Evolutionary conservation across 2,113 vertebrate species (phyloP).

Genomic region (Oceanodroma tethys): DNA sequence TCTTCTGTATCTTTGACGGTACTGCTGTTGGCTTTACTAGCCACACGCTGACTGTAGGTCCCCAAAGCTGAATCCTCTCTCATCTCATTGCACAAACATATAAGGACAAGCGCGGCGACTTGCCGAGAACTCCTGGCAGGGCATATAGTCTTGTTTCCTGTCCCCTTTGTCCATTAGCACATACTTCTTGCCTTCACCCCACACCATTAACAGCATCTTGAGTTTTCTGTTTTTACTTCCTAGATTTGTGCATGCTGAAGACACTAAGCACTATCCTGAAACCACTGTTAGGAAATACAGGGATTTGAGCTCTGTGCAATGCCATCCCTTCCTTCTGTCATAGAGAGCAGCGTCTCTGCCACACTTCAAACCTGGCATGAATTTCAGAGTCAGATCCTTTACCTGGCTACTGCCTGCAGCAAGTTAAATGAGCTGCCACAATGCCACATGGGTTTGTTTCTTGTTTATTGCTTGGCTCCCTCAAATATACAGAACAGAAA

Average conservation of each 20-base stretch:
- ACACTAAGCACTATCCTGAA: not conserved
- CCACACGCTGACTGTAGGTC: not conserved
- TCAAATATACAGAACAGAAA: not conserved
- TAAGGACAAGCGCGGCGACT: not conserved
- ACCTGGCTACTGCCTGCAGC: not conserved
- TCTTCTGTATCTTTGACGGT: not conserved
- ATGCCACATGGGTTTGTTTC: not conserved
- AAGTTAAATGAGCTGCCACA: not conserved
- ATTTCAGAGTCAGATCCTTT: not conserved
- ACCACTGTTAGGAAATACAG: not conserved
- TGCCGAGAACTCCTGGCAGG: not conserved
- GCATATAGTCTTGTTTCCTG: not conserved
- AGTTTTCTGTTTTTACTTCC: not conserved
- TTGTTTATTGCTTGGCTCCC: not conserved
- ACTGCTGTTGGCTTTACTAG: not conserved
- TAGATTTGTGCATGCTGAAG: not conserved
- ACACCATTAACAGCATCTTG: not conserved
- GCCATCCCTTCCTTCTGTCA: not conserved
- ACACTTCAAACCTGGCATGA: not conserved
- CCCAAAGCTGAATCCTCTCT: not conserved
- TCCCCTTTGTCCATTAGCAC: not conserved
- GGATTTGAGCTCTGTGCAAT: not conserved
- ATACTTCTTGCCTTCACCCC: not conserved
- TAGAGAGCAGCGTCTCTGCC: not conserved
- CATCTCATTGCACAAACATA: not conserved